phyloP scores from a whole-genome alignment of 30 jellyfish, hydroid and myxozoan genomes.

The Turritopsis dohrnii region DNA sequence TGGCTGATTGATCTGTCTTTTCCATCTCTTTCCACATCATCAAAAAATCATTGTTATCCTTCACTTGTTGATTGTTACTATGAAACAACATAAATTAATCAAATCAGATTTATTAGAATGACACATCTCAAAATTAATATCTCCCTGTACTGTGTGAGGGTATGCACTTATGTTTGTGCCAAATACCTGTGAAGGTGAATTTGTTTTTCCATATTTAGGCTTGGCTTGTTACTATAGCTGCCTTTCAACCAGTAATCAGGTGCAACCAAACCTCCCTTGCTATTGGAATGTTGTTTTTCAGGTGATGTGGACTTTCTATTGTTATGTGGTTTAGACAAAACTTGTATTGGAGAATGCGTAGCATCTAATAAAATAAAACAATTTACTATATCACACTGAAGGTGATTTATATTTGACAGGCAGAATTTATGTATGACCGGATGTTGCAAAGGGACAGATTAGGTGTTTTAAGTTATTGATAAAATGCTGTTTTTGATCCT shows the following conservation, averaged over 20 bases:
- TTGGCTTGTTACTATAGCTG: background rate
- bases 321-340: background rate
- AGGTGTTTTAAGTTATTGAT: no score
- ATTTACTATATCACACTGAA: no score
- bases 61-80: background rate
- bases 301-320: background rate
- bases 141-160: no score
- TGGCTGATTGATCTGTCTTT: background rate
- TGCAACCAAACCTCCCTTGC: background rate
- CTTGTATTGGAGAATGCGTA: background rate
- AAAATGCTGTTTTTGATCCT: no score
- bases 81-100: no score
- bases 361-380: background rate
- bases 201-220: background rate
- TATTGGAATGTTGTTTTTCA: background rate
- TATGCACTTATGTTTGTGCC: no score
- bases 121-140: no score
- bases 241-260: conserved; percentile 22
- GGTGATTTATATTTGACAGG: no score
- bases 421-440: no score
- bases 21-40: conserved; percentile 38
- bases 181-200: background rate
- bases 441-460: no score
- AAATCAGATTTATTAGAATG: no score
- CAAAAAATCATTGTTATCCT: conserved; percentile 27